These are phyloP conservation scores for Sebastolobus alascanus DNA, from an alignment of 2,797 vertebrate species.

Conservation along the genomic window DNA sequence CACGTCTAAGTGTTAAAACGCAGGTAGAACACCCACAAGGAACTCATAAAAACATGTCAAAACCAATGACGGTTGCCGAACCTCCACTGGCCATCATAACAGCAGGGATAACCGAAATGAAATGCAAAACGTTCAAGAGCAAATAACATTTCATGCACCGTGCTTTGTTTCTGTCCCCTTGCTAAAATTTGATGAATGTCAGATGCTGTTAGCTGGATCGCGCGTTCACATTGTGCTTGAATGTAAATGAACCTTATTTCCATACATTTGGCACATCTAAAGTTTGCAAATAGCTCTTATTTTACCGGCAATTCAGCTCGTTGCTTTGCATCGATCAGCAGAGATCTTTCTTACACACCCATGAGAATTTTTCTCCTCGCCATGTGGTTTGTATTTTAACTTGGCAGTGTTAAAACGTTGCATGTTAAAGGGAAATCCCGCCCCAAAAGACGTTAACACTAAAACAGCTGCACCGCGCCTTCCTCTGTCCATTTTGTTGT, in stretches of 20 bases:
- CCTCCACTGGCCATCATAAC: neutral
- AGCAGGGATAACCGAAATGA: neutral
- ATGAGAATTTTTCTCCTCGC: neutral
- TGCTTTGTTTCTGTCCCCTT: neutral
- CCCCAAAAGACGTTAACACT: constrained; percentile 15
- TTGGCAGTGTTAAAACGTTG: constrained; percentile 11
- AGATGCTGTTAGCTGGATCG: constrained; percentile 5
- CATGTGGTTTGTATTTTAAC: constrained; percentile 49
- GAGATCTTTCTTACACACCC: neutral
- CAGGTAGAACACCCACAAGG: constrained; percentile 17
- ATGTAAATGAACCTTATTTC: constrained; percentile 22
- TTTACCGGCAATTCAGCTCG: constrained; percentile 1
- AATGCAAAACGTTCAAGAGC: neutral
- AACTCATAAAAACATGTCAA: constrained; percentile 4
- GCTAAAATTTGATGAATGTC: constrained; percentile 31
- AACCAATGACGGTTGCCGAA: constrained; percentile 3
- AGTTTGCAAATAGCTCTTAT: constrained; percentile 11
- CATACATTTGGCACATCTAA: constrained; percentile 9
- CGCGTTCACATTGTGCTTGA: neutral
- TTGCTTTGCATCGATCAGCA: constrained; percentile 23
- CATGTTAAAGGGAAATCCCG: constrained; percentile 13
- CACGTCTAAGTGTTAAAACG: neutral
- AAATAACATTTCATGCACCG: constrained; percentile 3
- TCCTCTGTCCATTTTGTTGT: neutral
- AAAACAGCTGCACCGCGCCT: neutral